Conservation (phyloP, 2,888 invertebrate species). For the Epirrhoe tristata region DNA sequence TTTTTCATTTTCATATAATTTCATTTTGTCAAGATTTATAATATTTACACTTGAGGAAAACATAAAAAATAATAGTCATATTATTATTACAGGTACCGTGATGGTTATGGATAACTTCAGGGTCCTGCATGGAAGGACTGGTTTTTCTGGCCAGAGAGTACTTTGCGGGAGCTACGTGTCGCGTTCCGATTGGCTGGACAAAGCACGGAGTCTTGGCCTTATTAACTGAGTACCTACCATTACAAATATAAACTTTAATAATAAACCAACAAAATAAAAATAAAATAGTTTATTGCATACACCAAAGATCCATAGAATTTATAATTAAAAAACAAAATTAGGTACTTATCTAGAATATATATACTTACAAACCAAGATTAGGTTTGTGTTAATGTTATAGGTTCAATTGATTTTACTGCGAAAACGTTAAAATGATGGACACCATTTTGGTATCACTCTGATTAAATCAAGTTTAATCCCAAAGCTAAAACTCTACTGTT, state of each 20-base stretch:
- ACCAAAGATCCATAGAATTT: too few species aligned
- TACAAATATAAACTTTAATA: too few species aligned
- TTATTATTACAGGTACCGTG: slow-evolving; percentile 83
- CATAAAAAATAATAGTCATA: not conserved
- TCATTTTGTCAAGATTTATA: too few species aligned
- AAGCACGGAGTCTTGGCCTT: slow-evolving; percentile 80
- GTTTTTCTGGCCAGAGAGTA: slow-evolving; percentile 88
- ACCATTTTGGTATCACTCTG: slow-evolving; percentile 1
- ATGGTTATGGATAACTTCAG: slow-evolving; percentile 92
- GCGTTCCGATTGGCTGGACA: slow-evolving; percentile 88
- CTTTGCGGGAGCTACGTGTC: slow-evolving; percentile 90
- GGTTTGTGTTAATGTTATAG: not conserved
- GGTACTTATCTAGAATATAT: too few species aligned
- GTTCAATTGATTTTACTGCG: not conserved
- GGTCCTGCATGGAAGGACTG: slow-evolving; percentile 89
- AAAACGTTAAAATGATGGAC: not conserved
- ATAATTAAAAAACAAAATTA: too few species aligned
- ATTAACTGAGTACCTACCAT: slow-evolving; percentile 54
- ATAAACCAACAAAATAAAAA: not conserved
- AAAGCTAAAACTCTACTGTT: slow-evolving; percentile 10
- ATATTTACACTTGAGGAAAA: too few species aligned
- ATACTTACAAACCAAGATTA: too few species aligned
- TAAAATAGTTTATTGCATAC: too few species aligned
- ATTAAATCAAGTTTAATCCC: slow-evolving; percentile 12
- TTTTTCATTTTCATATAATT: too few species aligned